Evolutionary conservation across 2,113 vertebrate species (phyloP).

Genomic region (Ageneiosus marmoratus): DNA sequence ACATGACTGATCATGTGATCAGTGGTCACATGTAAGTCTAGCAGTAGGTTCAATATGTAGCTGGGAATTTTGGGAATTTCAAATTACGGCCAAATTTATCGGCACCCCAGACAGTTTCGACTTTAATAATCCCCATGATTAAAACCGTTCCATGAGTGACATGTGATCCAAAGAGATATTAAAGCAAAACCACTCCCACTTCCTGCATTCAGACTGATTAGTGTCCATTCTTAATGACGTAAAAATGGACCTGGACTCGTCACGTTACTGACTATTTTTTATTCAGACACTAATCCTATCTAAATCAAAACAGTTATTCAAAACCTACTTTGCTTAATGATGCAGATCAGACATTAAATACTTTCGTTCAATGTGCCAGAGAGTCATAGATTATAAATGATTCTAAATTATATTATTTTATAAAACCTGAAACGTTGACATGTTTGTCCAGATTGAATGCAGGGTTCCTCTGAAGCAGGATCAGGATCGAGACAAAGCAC

Average conservation of each 20-base stretch:
- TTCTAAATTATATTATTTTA: too few relatives aligned
- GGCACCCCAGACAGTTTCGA: not conserved
- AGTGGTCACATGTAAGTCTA: not conserved
- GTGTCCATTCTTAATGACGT: not conserved
- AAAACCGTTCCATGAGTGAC: too few relatives aligned
- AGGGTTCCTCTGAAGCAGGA: too few relatives aligned
- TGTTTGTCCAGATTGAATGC: too few relatives aligned
- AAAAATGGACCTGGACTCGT: not conserved
- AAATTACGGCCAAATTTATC: slow-evolving; percentile 1
- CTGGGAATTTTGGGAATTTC: not conserved
- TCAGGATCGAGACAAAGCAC: too few relatives aligned
- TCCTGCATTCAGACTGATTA: not conserved
- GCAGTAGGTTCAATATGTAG: not conserved
- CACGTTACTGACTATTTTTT: not conserved
- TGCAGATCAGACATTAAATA: not conserved
- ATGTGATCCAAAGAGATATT: not conserved
- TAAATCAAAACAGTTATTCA: too few relatives aligned
- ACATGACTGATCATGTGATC: not conserved
- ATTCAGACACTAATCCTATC: not conserved
- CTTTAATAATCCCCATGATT: not conserved
- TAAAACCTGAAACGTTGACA: too few relatives aligned
- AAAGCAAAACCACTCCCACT: not conserved
- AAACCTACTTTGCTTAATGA: not conserved
- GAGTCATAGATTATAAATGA: not conserved
- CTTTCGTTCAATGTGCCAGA: not conserved